These are phyloP conservation scores for Nephrocerus scutellatus DNA, from an alignment of 2,888 invertebrate genomes.

Conservation along the genomic window DNA sequence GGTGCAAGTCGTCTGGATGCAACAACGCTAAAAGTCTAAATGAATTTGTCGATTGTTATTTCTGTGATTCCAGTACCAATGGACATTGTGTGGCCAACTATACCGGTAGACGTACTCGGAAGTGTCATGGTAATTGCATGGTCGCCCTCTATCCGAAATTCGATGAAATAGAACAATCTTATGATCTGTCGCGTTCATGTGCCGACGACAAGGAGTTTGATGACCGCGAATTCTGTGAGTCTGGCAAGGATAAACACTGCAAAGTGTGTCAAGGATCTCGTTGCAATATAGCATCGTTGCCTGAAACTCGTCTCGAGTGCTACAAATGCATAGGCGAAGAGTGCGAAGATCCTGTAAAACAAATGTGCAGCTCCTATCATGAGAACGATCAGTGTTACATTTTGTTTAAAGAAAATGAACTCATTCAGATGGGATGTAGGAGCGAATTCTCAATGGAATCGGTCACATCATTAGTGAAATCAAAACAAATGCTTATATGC, in stretches of 20 bases:
- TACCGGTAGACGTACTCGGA: constrained; percentile 21
- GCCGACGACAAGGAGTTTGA: constrained; percentile 35
- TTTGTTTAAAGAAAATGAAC: constrained; percentile 22
- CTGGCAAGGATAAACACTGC: constrained; percentile 26
- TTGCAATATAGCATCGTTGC: constrained; percentile 31
- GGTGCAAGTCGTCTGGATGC: constrained; percentile 39
- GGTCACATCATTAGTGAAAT: constrained; percentile 27
- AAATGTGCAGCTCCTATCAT: constrained; percentile 30
- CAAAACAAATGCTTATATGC: constrained; percentile 32
- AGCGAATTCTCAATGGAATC: constrained; percentile 33
- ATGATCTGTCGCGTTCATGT: constrained; percentile 36
- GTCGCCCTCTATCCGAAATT: constrained; percentile 35
- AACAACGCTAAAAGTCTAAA: constrained; percentile 29
- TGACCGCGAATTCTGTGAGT: constrained; percentile 29
- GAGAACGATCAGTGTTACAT: constrained; percentile 34
- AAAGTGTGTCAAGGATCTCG: constrained; percentile 26
- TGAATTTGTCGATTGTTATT: constrained; percentile 33
- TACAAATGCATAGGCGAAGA: constrained; percentile 25
- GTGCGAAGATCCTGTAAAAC: constrained; percentile 22
- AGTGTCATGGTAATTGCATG: constrained; percentile 37
- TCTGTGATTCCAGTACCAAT: constrained; percentile 32
- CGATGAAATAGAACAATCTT: constrained; percentile 28
- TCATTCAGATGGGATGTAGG: constrained; percentile 37
- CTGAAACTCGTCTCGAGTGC: constrained; percentile 31
- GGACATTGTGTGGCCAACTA: constrained; percentile 18